Base-by-base conservation (phyloP, 2,888 invertebrate genomes). In the Dendrolimus houi region DNA sequence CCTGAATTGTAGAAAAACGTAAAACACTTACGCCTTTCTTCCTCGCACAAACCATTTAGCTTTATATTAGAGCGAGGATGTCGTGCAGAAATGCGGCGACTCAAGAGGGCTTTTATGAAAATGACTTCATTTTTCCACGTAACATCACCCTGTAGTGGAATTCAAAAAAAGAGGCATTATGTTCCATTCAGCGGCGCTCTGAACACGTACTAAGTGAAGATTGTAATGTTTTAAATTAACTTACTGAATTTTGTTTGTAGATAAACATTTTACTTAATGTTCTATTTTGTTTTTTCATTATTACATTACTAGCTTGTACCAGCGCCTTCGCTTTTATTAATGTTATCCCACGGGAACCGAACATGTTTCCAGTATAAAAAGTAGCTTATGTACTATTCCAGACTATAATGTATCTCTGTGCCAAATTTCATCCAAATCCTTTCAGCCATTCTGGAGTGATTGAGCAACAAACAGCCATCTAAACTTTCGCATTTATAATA, bases 41-140 rank as follows among this genome's bases (percentile, higher is more conserved):
- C 52, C 53, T 54, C 9, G 55, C 55, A 29, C 47, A 12, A 47
- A 47, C 47, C 47, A 47, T 47, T 47, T 47, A 65, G 64, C 65
- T 68, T 67, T 68, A 63, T 64, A 67, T 65, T 64, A 62, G 60
- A 64, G 60, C 62, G 62, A 61, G 60, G 54, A 63, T 72, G 62
- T 75, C 75, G 74, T 74, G 76, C 67, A 78, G 73, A 74, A 76
- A 77, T 76, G 69, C 70, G 56, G 63, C 60, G 60, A 61, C 55
- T 53, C 56, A 56, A 61, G 52, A 10, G 17, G 56, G 60, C 57
- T 67, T 64, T 65, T 63, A 59, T 60, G 66, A 64, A 71, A 80
- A 81, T 76, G 72, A 71, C 80, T 81, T 79, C 64, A 80, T 79
- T 79, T 76, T 77, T 70, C 69, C 64, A 62, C 66, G 69, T 74